phyloP scores from a whole-genome alignment of 2,113 vertebrate genomes.

The Bubo scandiacus region DNA sequence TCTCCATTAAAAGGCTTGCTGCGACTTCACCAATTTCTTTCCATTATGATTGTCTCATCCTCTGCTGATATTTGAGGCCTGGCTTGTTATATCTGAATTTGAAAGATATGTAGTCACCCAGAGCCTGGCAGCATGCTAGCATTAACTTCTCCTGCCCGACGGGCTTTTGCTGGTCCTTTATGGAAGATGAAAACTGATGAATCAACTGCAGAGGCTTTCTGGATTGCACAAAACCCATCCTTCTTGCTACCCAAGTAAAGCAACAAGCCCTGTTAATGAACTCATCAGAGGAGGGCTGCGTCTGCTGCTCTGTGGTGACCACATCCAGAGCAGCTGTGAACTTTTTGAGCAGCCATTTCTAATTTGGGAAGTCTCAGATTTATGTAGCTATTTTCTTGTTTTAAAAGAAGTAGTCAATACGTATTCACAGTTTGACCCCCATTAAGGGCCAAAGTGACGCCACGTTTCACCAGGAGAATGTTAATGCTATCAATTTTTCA shows the following conservation, averaged over 20 bases:
- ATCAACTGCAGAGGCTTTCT: constrained; percentile 43
- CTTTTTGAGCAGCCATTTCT: constrained; percentile 24
- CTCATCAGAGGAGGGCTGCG: background rate
- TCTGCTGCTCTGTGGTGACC: background rate
- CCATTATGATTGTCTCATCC: background rate
- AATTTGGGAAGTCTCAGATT: constrained; percentile 24
- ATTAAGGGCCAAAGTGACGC: constrained; percentile 15
- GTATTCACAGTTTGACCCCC: constrained; percentile 37
- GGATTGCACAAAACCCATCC: background rate
- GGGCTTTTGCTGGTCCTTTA: constrained; percentile 29
- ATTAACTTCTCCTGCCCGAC: background rate
- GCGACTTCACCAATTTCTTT: constrained; percentile 2
- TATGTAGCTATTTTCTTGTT: constrained; percentile 44
- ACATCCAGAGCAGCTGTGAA: background rate
- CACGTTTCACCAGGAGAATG: constrained; percentile 24
- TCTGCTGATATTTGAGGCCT: constrained; percentile 27
- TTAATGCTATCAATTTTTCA: constrained; percentile 55
- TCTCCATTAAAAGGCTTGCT: constrained; percentile 39
- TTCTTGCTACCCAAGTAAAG: constrained; percentile 20
- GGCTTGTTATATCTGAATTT: constrained; percentile 51
- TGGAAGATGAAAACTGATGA: constrained; percentile 44
- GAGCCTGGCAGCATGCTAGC: background rate
- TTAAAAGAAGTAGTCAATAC: constrained; percentile 40
- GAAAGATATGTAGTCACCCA: constrained; percentile 5
- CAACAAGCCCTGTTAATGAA: constrained; percentile 19